These are phyloP conservation scores for Lochmaea capreae DNA, from an alignment of 2,888 invertebrate genomes.

Conservation along the genomic window DNA sequence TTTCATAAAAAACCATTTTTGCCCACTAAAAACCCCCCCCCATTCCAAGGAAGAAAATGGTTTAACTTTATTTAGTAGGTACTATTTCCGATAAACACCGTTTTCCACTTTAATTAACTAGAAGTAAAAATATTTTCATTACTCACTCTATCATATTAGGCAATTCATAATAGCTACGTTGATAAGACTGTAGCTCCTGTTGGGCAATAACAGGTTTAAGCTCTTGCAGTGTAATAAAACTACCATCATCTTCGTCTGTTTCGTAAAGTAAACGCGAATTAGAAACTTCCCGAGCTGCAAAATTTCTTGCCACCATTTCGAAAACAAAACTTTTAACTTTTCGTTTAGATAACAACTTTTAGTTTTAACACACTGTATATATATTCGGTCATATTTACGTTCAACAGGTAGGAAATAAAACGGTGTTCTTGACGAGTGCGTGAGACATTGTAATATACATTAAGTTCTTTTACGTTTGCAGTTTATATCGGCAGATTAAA, in stretches of 20 bases:
- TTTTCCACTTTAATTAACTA: not conserved
- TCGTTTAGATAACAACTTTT: not conserved
- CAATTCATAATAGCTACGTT: slow-evolving; percentile 62
- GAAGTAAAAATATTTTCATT: slow-evolving; percentile 4
- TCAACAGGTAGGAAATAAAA: slow-evolving; percentile 4
- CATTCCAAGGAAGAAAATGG: too few species aligned
- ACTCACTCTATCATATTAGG: slow-evolving; percentile 64
- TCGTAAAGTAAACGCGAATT: slow-evolving; percentile 64
- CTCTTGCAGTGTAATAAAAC: slow-evolving; percentile 64
- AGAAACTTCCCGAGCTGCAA: slow-evolving; percentile 62
- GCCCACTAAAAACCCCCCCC: too few species aligned
- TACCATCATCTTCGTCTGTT: slow-evolving; percentile 61
- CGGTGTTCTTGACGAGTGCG: slow-evolving; percentile 23
- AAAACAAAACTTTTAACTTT: not conserved
- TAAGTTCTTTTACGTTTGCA: slow-evolving; percentile 44
- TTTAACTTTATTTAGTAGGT: too few species aligned
- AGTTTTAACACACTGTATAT: not conserved
- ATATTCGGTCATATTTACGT: not conserved
- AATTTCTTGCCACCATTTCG: slow-evolving; percentile 64
- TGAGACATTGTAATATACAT: slow-evolving; percentile 50
- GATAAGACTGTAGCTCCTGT: slow-evolving; percentile 53
- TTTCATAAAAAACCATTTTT: too few species aligned
- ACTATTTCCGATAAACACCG: too few species aligned
- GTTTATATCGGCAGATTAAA: slow-evolving; percentile 37
- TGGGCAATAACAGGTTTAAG: slow-evolving; percentile 57